phyloP scores from a whole-genome alignment of 2,113 vertebrate species.

The Mugil cephalus region DNA sequence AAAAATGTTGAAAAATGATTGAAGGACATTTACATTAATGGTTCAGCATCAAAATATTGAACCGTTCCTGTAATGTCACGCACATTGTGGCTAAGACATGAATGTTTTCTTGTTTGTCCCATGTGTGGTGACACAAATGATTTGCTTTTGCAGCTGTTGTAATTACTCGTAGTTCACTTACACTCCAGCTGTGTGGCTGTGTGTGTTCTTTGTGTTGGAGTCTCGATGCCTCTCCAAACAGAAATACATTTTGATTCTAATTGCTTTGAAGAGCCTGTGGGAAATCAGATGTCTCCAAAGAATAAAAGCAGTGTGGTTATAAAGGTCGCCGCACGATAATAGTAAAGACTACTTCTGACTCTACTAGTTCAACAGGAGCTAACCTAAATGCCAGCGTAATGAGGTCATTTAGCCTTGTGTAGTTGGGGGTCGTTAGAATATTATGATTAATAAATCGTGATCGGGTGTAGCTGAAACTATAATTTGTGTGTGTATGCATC shows the following conservation, averaged over 20 bases:
- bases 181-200: slow-evolving; percentile 52
- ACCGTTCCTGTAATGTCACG: neutral
- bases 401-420: slow-evolving; percentile 64
- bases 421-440: slow-evolving; percentile 66
- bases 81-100: neutral
- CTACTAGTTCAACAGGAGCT: slow-evolving; percentile 36
- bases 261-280: slow-evolving; percentile 29
- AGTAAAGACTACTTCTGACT: slow-evolving; percentile 30
- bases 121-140: slow-evolving; percentile 23
- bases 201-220: neutral
- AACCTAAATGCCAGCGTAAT: slow-evolving; percentile 50
- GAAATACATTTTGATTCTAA: slow-evolving; percentile 39
- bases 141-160: slow-evolving; percentile 58
- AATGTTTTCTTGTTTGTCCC: slow-evolving; percentile 22
- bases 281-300: slow-evolving; percentile 36
- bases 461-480: slow-evolving; percentile 33
- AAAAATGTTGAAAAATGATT: too few relatives aligned
- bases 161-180: slow-evolving; percentile 52
- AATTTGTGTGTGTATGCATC: slow-evolving; percentile 27
- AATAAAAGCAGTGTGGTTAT: slow-evolving; percentile 31
- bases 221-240: slow-evolving; percentile 33
- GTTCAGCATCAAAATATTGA: neutral
- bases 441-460: slow-evolving; percentile 73
- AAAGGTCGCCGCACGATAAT: slow-evolving; percentile 55
- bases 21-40: too few relatives aligned